Conservation (phyloP, 2,113 vertebrate species). For the Noctilio leporinus region DNA sequence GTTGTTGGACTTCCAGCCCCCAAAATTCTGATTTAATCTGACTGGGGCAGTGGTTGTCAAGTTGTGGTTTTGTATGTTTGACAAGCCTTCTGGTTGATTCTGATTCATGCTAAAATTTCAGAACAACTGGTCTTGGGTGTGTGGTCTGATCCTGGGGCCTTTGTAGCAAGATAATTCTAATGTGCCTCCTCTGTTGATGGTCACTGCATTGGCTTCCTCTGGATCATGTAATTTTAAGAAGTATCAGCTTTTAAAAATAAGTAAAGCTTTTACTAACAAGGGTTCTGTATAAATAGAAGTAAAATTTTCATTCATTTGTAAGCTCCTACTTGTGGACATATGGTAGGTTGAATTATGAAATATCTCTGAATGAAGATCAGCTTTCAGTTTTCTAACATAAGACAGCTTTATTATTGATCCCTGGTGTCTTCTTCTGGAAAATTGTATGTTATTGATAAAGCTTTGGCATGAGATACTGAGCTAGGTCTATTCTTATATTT, state of each 20-base stretch:
- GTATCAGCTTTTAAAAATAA: not conserved
- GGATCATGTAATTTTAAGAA: not conserved
- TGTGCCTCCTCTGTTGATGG: not conserved
- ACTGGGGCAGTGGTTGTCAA: not conserved
- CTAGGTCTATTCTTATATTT: constrained; percentile 53
- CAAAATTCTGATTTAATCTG: not conserved
- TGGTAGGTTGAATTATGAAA: not conserved
- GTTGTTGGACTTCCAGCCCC: not conserved
- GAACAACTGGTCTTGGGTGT: not conserved
- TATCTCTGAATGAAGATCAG: not conserved
- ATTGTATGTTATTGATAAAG: constrained; percentile 59
- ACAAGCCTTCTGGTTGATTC: not conserved
- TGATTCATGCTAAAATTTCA: not conserved
- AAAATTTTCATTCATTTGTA: not conserved
- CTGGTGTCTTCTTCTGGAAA: constrained; percentile 37
- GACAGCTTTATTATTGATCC: not conserved
- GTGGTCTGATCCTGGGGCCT: not conserved
- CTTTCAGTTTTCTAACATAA: constrained; percentile 3
- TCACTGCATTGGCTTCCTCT: not conserved
- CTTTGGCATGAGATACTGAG: constrained; percentile 48
- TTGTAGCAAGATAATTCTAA: not conserved
- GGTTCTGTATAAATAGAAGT: not conserved
- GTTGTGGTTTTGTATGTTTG: not conserved
- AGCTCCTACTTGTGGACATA: not conserved
- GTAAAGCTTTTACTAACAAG: not conserved